A percentile compares a stretch with the other conserved stretches of the same genome.
Conservation (phyloP, 2,888 invertebrate genomes). For the Crioceris asparagi region DNA sequence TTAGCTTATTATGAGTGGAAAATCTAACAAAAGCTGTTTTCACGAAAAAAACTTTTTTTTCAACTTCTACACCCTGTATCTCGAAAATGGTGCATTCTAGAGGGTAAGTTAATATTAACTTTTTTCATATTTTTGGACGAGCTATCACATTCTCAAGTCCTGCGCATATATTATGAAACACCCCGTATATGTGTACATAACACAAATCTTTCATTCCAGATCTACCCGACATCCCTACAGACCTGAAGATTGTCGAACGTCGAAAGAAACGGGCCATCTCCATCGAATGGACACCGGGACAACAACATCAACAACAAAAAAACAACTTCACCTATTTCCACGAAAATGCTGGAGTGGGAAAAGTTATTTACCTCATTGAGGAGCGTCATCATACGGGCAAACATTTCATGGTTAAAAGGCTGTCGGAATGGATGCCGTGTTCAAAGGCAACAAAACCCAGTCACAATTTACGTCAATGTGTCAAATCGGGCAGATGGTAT, state of each 20-base stretch:
- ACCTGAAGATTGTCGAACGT: slow-evolving; percentile 48
- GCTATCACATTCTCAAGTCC: no score
- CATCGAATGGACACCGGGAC: slow-evolving; percentile 31
- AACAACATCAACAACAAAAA: slow-evolving; percentile 11
- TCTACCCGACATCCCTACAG: slow-evolving; percentile 51
- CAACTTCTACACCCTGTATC: no score
- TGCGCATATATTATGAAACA: no score
- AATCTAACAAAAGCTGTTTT: no score
- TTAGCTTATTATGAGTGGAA: no score
- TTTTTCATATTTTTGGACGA: not conserved
- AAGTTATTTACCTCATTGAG: slow-evolving; percentile 50
- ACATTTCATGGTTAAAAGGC: slow-evolving; percentile 50
- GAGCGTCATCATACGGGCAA: slow-evolving; percentile 61
- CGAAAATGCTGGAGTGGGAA: slow-evolving; percentile 13
- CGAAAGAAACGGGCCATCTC: slow-evolving; percentile 41
- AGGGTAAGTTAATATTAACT: not conserved
- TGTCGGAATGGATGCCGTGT: slow-evolving; percentile 55
- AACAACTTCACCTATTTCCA: no score
- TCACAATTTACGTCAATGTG: slow-evolving; percentile 43
- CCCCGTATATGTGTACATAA: no score
- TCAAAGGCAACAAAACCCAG: slow-evolving; percentile 44
- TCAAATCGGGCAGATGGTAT: slow-evolving; percentile 66
- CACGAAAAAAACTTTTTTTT: no score
- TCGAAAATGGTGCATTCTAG: not conserved
- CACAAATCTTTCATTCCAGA: slow-evolving; percentile 36